Percentiles rank a stretch among this genome's conserved stretches.
Conservation (phyloP, 2,797 vertebrate genomes). For the Eurystomus glaucurus region DNA sequence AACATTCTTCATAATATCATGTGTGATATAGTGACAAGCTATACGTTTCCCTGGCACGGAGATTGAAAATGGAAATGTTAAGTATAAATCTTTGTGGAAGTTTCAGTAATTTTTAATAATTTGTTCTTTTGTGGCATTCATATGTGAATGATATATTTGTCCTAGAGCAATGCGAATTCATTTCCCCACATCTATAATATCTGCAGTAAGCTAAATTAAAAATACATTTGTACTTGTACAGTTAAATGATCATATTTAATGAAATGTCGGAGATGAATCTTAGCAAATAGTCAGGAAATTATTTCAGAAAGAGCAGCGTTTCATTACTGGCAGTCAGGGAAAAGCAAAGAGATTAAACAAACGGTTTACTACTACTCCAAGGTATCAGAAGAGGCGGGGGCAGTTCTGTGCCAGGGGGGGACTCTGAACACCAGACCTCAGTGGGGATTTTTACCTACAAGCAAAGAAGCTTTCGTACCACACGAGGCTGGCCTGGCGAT, state of each 20-base stretch:
- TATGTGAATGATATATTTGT: conserved; percentile 88
- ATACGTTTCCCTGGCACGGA: conserved; percentile 75
- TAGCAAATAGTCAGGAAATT: conserved; percentile 89
- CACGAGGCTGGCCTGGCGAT: fast-evolving
- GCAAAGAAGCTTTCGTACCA: fast-evolving
- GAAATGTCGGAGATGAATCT: conserved; percentile 91
- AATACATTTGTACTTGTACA: conserved; percentile 91
- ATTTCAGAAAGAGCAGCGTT: conserved; percentile 87
- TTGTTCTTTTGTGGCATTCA: conserved; percentile 85
- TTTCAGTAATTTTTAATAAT: conserved; percentile 90
- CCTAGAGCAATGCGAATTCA: conserved; percentile 89
- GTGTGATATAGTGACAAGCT: conserved; percentile 74
- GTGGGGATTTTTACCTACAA: neutral
- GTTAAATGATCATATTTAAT: conserved; percentile 92
- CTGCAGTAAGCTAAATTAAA: conserved; percentile 91
- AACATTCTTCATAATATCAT: conserved; percentile 75
- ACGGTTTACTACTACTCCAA: conserved; percentile 72
- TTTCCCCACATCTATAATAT: conserved; percentile 89
- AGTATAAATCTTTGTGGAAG: conserved; percentile 88
- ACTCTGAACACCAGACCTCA: neutral
- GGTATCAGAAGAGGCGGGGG: neutral
- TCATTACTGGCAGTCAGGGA: conserved; percentile 81
- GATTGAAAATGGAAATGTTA: conserved; percentile 85
- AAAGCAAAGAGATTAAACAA: conserved; percentile 85
- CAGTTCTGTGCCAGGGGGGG: neutral